phyloP scores from a whole-genome alignment of 1,140 invertebrate genomes.

The Ganaspis sp. region DNA sequence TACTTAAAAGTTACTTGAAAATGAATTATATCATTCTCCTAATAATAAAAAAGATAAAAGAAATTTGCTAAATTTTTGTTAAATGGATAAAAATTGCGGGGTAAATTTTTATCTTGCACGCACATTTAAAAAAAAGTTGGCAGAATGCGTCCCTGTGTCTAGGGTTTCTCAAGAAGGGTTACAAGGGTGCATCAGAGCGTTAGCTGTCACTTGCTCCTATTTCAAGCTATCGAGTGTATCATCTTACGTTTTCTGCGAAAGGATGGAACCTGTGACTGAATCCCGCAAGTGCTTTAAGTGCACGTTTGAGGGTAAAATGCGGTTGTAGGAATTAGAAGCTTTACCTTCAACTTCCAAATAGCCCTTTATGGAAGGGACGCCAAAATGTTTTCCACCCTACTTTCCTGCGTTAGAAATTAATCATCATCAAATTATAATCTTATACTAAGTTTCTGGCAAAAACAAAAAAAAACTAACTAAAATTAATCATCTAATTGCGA shows the following conservation, averaged over 20 bases:
- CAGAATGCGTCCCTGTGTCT: neutral
- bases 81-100: neutral
- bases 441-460: neutral
- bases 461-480: no score
- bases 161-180: conserved; percentile 16
- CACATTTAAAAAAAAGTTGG: neutral
- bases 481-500: no score
- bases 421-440: neutral
- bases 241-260: conserved; percentile 19
- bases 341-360: conserved; percentile 7
- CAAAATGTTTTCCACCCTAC: neutral
- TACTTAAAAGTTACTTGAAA: no score
- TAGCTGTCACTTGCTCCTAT: conserved; percentile 19
- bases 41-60: no score
- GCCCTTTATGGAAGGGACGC: neutral
- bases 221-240: conserved; percentile 23
- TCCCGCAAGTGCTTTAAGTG: conserved; percentile 18
- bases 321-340: conserved; percentile 26
- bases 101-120: neutral
- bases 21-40: no score
- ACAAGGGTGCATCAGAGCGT: conserved; percentile 19
- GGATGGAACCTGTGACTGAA: conserved; percentile 18
- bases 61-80: no score
- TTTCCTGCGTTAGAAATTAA: neutral
- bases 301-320: conserved; percentile 6